Base-by-base conservation (phyloP, 2,797 vertebrate genomes). In the Sebastiscus tertius region DNA sequence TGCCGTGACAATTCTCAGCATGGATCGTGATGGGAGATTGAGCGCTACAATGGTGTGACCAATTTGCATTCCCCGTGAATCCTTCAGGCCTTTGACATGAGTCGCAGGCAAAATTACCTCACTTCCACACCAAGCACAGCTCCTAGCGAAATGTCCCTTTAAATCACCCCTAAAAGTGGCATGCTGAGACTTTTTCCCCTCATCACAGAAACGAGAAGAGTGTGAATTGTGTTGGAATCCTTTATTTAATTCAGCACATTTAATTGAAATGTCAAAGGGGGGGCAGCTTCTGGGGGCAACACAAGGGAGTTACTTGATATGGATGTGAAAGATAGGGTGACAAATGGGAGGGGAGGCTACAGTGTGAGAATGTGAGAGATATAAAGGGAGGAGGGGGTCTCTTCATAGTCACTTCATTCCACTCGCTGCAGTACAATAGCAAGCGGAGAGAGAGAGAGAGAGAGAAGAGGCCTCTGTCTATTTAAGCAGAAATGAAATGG, bases 1-100 rank as follows among this genome's bases (percentile, higher is more conserved):
- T 92, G 81, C 85, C 87, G 87, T 95, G 92, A 93, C 90, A 87
- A 83, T 95, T 92, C 94, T 88, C 92, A 93, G 91, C 93, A 88
- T 93, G 91, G 78, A 86, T 89, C 78, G 34, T 88, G 88, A 93
- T 92, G 89, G 86, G 90, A 94, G 92, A 92, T 87, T 74, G 90
- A 86, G 85, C 34, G 18, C 69, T 24, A 89, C 88, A 90, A 90
- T 94, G 84, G 88, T 93, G 94, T 95, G 93, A 94, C 92, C 82
- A 94, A 95, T 95, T 84, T 52, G 79, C 87, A 83, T 90, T 92
- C 89, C 89, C 85, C 77, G 68, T 86, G 84, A 91, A 89, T 92
- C 87, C 88, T 82, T 65, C 65, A 58, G 81, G 82, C 82, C 83
- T 92, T 86, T 91, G 88, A 92, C 91, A 85, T 36, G 72, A 93